phyloP scores from a whole-genome alignment of 1,140 invertebrate genomes.

The Venustaconcha ellipsiformis region DNA sequence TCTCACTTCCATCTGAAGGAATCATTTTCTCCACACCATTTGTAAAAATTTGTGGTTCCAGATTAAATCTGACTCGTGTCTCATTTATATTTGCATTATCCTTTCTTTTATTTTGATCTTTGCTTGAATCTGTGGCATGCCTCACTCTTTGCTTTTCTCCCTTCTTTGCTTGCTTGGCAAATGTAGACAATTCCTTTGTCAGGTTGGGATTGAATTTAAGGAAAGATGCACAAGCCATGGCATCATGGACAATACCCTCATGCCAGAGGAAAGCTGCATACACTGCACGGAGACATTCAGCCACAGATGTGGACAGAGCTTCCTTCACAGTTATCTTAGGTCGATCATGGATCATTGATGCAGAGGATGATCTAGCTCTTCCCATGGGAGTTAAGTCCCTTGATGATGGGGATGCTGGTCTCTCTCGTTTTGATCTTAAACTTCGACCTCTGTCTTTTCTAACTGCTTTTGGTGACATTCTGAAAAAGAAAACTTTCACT shows the following conservation, averaged over 20 bases:
- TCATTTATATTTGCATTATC: constrained; percentile 62
- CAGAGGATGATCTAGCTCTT: constrained; percentile 88
- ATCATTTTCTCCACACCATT: constrained; percentile 25
- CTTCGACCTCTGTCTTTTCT: constrained; percentile 73
- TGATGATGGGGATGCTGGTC: constrained; percentile 75
- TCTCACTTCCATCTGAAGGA: constrained; percentile 3
- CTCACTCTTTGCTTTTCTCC: constrained; percentile 44
- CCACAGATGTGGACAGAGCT: constrained; percentile 91
- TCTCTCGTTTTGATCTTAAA: constrained; percentile 72
- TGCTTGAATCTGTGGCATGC: constrained; percentile 64
- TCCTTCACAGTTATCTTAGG: constrained; percentile 76
- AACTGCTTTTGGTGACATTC: constrained; percentile 76
- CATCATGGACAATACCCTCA: constrained; percentile 96
- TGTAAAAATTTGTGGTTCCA: constrained; percentile 46
- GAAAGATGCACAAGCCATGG: constrained; percentile 96
- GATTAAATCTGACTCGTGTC: constrained; percentile 56
- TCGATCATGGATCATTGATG: constrained; percentile 52
- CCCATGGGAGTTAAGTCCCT: constrained; percentile 73
- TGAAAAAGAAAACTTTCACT: constrained; percentile 26
- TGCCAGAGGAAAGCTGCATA: constrained; percentile 98
- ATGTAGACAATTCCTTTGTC: constrained; percentile 64
- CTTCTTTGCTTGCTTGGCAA: constrained; percentile 46
- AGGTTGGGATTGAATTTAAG: constrained; percentile 93
- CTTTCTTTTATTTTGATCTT: constrained; percentile 48
- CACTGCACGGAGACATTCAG: constrained; percentile 90